Base-by-base conservation (phyloP, 64 coral and sea anemone genomes). In the Astreopora myriophthalma region DNA sequence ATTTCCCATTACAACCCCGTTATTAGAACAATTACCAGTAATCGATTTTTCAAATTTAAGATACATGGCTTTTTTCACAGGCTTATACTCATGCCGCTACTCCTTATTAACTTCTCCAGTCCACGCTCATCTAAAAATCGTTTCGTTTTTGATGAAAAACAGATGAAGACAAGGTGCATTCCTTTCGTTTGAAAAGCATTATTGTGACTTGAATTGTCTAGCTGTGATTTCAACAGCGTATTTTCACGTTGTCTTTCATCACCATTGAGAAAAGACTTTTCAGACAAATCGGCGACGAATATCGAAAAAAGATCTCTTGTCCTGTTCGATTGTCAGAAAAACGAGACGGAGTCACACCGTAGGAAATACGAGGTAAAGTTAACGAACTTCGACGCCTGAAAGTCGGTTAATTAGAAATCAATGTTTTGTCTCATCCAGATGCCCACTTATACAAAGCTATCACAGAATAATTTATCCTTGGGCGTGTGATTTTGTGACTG, bases 1-100 rank as follows among this genome's bases (percentile, higher is more conserved):
- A 83, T 83, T 83, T 61, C 52, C 27, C 34, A 30, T 65, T 64
- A 83, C 57, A 83, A 83, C 52, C 79, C 16, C 2, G 44, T 78
- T 78, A 78, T 51, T 51, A 16, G 19, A 28, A 83, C 57, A 80
- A 80, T 80, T 80, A 80, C 14, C 48, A 33, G 32, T 60, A 80
- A 80, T 80, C 76, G 48, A 80, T 22, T 80, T 34, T 60, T 29
- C 28, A 60, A 28, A 60, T 34, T 35, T 12, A n/a, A 64, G 32
- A 65, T 2, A 3, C 11, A 24, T 2, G 40, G 22, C 8, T 78
- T 51, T 83, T 39, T 29, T 37, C 7, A 38, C 14, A 20, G 19
- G 51, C 30, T 26, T 25, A 44, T 8, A 8, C 40, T 44, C 51
- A 14, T 19, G 16, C 3, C 12, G 3, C 10, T 55, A 16, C 16